Conservation (phyloP, 2,888 invertebrate species). For the Bursaphelenchus okinawaensis region DNA sequence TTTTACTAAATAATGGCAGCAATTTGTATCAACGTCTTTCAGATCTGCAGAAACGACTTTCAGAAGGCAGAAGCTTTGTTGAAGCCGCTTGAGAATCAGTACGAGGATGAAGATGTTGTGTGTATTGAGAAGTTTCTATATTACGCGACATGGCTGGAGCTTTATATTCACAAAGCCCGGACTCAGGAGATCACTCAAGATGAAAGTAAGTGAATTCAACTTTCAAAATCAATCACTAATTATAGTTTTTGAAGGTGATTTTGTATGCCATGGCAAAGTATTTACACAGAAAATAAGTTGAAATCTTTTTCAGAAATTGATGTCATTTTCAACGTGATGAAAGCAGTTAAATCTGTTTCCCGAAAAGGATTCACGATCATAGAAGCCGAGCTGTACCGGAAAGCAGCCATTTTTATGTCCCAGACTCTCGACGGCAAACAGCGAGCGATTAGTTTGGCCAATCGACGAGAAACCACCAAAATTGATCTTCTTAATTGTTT, state of each 20-base stretch:
- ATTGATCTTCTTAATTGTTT: neutral
- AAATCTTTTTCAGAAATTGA: too few species aligned
- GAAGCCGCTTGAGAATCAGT: neutral
- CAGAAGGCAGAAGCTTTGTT: neutral
- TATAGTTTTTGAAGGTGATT: neutral
- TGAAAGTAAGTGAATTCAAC: neutral
- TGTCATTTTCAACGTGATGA: neutral
- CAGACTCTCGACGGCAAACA: neutral
- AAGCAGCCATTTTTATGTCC: neutral
- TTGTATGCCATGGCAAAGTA: too few species aligned
- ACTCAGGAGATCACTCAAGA: neutral
- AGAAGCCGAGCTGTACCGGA: neutral
- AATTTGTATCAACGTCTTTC: too few species aligned
- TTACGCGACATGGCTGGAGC: slow-evolving; percentile 1
- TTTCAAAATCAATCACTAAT: too few species aligned
- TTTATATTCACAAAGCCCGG: neutral
- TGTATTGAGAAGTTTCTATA: slow-evolving; percentile 10
- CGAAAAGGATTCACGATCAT: neutral
- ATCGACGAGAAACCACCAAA: neutral
- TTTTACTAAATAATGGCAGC: too few species aligned
- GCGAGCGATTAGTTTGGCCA: neutral
- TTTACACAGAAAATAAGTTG: too few species aligned
- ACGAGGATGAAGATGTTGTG: neutral
- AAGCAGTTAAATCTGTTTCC: neutral
- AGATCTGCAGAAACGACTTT: slow-evolving; percentile 1